Conservation (phyloP, 2,888 invertebrate species). For the Mimachlamys varia region DNA sequence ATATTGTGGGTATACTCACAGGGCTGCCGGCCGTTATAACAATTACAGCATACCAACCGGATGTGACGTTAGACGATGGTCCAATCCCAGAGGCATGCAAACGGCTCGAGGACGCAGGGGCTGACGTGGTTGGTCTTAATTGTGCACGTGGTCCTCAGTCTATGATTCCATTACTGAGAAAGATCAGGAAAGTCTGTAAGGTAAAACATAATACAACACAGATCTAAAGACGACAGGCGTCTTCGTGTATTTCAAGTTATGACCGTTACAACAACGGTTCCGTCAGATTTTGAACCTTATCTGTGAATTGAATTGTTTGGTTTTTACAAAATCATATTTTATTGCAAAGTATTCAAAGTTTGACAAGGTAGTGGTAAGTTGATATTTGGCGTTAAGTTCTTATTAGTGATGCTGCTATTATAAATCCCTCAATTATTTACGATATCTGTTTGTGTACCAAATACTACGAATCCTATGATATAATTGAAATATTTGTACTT, state of each 20-base stretch:
- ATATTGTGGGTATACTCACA: conserved; percentile 46
- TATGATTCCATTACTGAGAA: conserved; percentile 69
- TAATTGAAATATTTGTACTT: no score
- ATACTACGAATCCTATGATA: no score
- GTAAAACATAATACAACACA: conserved; percentile 49
- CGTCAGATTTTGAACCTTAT: no score
- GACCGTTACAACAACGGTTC: no score
- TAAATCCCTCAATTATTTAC: no score
- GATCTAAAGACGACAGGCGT: neutral
- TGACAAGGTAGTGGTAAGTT: no score
- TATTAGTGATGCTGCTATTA: no score
- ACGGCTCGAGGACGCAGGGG: conserved; percentile 72
- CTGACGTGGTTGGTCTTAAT: conserved; percentile 76
- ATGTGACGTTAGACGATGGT: conserved; percentile 69
- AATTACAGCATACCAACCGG: conserved; percentile 58
- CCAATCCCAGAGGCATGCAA: conserved; percentile 67
- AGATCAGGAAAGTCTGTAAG: conserved; percentile 70
- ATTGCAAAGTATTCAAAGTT: no score
- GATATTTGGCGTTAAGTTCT: no score
- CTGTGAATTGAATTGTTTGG: no score
- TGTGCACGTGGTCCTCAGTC: conserved; percentile 73
- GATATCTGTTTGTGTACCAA: no score
- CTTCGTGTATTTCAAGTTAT: neutral
- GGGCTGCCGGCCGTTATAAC: conserved; percentile 75
- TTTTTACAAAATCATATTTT: no score